phyloP scores from a whole-genome alignment of 2,797 vertebrate genomes.

The Phoeniculus purpureus region DNA sequence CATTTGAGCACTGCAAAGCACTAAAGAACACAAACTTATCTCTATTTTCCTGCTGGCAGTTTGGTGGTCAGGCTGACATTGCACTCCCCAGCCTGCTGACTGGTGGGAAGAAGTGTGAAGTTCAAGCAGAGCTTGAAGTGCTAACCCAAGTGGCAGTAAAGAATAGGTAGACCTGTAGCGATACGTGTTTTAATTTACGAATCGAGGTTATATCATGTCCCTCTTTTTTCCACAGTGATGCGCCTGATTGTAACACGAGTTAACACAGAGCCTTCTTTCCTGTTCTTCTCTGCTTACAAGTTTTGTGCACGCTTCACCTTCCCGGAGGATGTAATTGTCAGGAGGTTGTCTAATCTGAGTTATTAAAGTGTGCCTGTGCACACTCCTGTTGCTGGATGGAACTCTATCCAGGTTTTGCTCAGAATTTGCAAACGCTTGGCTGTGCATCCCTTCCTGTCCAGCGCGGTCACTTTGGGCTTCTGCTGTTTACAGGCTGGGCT shows the following conservation, averaged over 20 bases:
- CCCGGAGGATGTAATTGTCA: not conserved
- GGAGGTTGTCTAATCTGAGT: not conserved
- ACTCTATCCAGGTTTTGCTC: not conserved
- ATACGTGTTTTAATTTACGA: not conserved
- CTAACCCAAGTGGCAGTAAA: not conserved
- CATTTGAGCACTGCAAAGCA: not conserved
- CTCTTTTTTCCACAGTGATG: not conserved
- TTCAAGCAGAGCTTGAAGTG: not conserved
- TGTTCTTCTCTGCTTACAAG: not conserved
- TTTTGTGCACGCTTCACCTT: not conserved
- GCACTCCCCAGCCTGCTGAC: not conserved
- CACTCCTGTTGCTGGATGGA: not conserved
- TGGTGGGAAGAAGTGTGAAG: not conserved
- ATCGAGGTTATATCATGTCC: not conserved
- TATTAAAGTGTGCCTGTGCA: not conserved
- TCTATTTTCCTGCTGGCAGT: conserved; percentile 9
- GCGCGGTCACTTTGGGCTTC: not conserved
- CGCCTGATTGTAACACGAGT: not conserved
- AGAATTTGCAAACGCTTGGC: not conserved
- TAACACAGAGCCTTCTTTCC: not conserved
- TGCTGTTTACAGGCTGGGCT: not conserved
- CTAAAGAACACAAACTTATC: conserved; percentile 25
- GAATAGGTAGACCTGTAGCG: not conserved
- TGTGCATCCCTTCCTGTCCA: not conserved
- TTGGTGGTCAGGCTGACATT: not conserved